phyloP scores from a whole-genome alignment of 2,113 vertebrate genomes.

The Stegastes partitus region DNA sequence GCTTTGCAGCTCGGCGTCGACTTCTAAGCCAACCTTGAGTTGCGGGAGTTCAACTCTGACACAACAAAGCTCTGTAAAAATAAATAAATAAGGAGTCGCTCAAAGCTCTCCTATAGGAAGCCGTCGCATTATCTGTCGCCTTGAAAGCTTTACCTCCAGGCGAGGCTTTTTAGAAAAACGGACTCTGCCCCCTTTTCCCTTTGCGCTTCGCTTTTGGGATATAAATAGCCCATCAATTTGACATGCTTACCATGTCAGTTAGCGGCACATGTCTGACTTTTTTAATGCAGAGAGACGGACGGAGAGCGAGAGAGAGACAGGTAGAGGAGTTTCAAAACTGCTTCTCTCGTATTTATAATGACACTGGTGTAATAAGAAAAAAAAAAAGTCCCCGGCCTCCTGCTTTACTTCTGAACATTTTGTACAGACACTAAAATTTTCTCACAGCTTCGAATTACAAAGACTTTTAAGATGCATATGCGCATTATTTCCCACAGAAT shows the following conservation, averaged over 20 bases:
- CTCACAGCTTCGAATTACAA: neutral
- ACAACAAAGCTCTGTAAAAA: constrained; percentile 18
- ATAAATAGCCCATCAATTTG: constrained; percentile 70
- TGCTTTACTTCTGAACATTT: constrained; percentile 8
- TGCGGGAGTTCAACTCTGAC: constrained; percentile 34
- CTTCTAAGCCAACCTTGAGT: constrained; percentile 43
- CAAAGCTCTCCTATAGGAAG: constrained; percentile 39
- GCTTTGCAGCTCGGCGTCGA: neutral
- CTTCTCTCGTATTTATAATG: neutral
- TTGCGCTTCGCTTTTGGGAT: constrained; percentile 39
- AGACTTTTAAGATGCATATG: constrained; percentile 5
- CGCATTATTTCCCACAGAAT: constrained; percentile 30
- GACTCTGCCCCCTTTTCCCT: constrained; percentile 37
- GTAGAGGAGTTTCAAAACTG: neutral
- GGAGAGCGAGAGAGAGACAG: neutral
- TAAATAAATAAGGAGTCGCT: constrained; percentile 42
- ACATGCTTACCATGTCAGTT: constrained; percentile 59
- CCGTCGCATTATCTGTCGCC: constrained; percentile 50
- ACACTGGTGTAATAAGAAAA: neutral
- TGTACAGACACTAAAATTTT: constrained; percentile 11
- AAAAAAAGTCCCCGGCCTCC: neutral
- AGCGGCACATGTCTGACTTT: constrained; percentile 28
- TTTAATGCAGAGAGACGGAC: constrained; percentile 15
- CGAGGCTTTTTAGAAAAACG: constrained; percentile 51
- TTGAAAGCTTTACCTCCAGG: constrained; percentile 65